Evolutionary conservation across 2,888 invertebrate genomes (phyloP), one percentile per base, ranked within the genome.

Genomic region (Plusia festucae): DNA sequence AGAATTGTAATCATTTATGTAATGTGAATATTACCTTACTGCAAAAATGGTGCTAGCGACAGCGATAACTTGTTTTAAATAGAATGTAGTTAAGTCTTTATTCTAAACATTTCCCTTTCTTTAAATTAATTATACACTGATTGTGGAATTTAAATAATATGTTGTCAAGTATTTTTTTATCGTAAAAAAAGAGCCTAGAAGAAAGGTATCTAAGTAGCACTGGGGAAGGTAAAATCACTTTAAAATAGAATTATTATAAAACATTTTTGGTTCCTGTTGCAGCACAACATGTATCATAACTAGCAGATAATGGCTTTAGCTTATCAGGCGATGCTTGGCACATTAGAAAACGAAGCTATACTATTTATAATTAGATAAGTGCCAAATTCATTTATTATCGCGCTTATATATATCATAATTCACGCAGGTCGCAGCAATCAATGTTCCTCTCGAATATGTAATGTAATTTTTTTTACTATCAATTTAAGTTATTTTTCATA

Each of bases 391-490:
- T 86, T 81, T 82, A 85, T 84, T 72, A 68, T 81, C 71, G 79
- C 81, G 81, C 82, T 78, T 78, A 72, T 65, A 67, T 70, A 32
- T 63, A 70, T 69, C 53, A 65, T 75, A 59, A 67, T 64, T 75
- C 81, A 81, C 81, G 65, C 78, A 82, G 70, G 59, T 75, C 63
- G 72, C 80, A 81, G 81, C 82, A 81, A 83, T 81, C 71, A 80
- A 86, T 82, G 85, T 88, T 88, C 85, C 86, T 87, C 87, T 88
- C 87, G 86, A 89, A 89, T 88, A 73, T 61, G n/a, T 65, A 84
- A 82, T 71, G 51, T 83, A 79, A 69, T 60, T 77, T 75, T 40
- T 73, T 75, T 73, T 76, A 81, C 62, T 79, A 80, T 71, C 73
- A 70, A 68, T 81, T 78, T 82, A 85, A 75, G 76, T 82, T 76